Base-by-base conservation (phyloP, 2,888 invertebrate species). In the Sturmia bella region DNA sequence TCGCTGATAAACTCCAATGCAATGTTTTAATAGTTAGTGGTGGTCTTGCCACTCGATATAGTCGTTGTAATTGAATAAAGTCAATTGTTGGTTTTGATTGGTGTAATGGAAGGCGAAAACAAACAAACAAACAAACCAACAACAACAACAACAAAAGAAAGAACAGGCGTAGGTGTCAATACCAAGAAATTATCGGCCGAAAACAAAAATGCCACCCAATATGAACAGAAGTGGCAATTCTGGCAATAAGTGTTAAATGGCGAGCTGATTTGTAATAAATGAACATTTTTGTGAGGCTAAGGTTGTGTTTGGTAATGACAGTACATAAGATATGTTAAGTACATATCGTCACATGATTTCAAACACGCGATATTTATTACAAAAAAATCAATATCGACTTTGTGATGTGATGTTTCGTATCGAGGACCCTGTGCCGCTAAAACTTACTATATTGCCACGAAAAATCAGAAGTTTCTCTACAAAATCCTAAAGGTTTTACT, bases 151-250 rank as follows among this genome's bases (percentile, higher is more conserved):
- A 56, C 21, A 11, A 50, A 17, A 64, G 54, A 21, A 15, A 17
- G 48, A 70, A 70, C 63, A 70, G 83, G 86, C 73, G 85, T 85
- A 82, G 85, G 84, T 86, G 85, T 85, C 79, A 84, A 83, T 85
- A 82, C 80, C 80, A 82, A 63, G 83, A 84, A 85, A 79, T 84
- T 78, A 78, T 84, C 78, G 74, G 66, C 45, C 50, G 27, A 57
- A 59, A 73, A 59, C 27, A 57, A 77, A 83, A 83, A 85, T 85
- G 79, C 86, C 85, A 86, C 86, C 85, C 85, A 85, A 84, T 85
- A 83, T 57, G 78, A 82, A 54, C 37, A 63, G 37, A 32, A 69
- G 48, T 57, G 63, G 19, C 43, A 3, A 17, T 48, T 48, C 37
- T 27, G 52, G 11, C 57, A 19, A 13, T 41, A 57, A 54, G 52